Evolutionary conservation across 2,113 vertebrate genomes (phyloP), one percentile per base, ranked within the genome.

Genomic region (Tupaia tana): DNA sequence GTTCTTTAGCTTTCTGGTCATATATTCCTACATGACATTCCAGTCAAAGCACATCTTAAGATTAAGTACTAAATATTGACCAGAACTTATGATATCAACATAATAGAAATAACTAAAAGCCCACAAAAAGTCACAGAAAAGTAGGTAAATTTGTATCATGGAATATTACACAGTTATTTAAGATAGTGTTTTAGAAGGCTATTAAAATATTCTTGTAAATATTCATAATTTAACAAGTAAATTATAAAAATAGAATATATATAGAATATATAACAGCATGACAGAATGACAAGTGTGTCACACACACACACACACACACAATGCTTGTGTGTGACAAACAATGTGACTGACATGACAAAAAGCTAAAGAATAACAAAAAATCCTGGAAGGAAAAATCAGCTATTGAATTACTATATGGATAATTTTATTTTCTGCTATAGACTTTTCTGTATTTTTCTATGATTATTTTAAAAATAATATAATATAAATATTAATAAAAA

Each of bases 401-500:
- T 22, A 90, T n/a, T 4, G 29, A 77, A 58, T 90, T 81, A n/a
- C 12, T 69, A 1, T 80, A 85, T 15, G 19, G 25, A 9, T 66
- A 58, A 58, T 82, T 85, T 90, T 75, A 59, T 56, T 77, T 96
- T 87, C n/a, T 77, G 9, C 20, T 90, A 7, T 34, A 63, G 13
- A 56, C 8, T 73, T 56, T 67, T 74, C 66, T 61, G 14, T 61
- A 56, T 64, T 93, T 85, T 90, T 86, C 52, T 89, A 18, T 77
- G 59, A 77, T 16, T 25, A 77, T 70, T 88, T 96, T 16, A 84
- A 80, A 96, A 86, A 69, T n/a, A 80, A 56, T 78, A 77, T 63
- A 43, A 43, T 43, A 43, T 43, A 43, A 43, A 43, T 43, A 43
- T 43, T 43, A 43, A 43, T 43, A 43, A 43, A 43, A 88, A n/a